These are phyloP conservation scores for Sericinus montela DNA, from an alignment of 2,888 invertebrate genomes.

Conservation along the genomic window DNA sequence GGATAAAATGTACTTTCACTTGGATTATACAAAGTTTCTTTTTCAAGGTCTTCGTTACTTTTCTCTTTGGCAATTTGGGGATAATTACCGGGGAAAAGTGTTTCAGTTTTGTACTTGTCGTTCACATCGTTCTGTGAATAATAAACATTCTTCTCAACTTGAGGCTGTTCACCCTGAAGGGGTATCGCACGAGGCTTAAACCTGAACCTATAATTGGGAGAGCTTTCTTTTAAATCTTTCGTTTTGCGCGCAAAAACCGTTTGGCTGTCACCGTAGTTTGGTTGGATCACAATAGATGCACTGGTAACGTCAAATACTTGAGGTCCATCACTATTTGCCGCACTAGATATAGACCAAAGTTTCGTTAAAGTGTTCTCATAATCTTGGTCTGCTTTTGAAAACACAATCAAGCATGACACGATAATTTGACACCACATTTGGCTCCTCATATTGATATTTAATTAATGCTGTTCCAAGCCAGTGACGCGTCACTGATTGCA, in stretches of 20 bases:
- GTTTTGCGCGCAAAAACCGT: constrained; percentile 28
- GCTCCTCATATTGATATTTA: constrained; percentile 38
- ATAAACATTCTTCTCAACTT: constrained; percentile 51
- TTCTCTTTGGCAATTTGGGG: constrained; percentile 71
- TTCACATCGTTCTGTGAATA: constrained; percentile 46
- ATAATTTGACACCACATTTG: constrained; percentile 46
- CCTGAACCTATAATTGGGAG: constrained; percentile 40
- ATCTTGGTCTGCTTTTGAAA: constrained; percentile 41
- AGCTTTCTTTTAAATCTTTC: constrained; percentile 34
- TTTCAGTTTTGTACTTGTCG: constrained; percentile 49
- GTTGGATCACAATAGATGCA: constrained; percentile 56
- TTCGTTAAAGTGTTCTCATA: constrained; percentile 59
- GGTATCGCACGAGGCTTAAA: constrained; percentile 64
- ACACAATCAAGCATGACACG: constrained; percentile 48
- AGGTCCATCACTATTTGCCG: constrained; percentile 49
- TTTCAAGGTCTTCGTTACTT: constrained; percentile 38
- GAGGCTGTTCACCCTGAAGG: constrained; percentile 37
- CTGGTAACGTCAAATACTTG: constrained; percentile 59
- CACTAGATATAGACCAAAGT: constrained; percentile 52
- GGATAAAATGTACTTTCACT: constrained; percentile 45
- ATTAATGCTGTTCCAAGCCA: constrained; percentile 28
- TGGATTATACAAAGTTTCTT: constrained; percentile 31
- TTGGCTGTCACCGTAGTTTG: constrained; percentile 38
- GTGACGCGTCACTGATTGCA: constrained; percentile 41
- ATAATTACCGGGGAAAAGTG: constrained; percentile 74